These are phyloP conservation scores for Dicyrtoma fusca DNA, from an alignment of 2,888 invertebrate species.

Conservation along the genomic window DNA sequence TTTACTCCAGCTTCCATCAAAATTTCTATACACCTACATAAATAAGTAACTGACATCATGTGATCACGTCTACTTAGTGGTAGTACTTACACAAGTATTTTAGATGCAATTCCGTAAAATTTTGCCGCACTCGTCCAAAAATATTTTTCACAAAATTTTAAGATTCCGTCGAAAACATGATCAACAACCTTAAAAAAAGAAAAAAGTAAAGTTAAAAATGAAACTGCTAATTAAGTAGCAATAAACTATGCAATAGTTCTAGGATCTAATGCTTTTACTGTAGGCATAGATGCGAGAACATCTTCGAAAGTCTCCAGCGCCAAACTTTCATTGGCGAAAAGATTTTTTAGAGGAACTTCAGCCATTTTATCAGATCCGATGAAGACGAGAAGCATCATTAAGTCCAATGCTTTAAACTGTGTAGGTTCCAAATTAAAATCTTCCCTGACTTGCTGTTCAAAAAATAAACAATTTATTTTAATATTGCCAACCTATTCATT, in stretches of 20 bases:
- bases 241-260: no score
- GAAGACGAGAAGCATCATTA: slow-evolving; percentile 30
- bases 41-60: neutral
- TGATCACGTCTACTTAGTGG: neutral
- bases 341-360: slow-evolving; percentile 9
- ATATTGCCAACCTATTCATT: no score
- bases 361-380: slow-evolving; percentile 3
- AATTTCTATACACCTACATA: neutral
- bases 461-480: neutral
- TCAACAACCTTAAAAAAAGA: slow-evolving; percentile 17
- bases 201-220: neutral
- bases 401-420: slow-evolving; percentile 21
- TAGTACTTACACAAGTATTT: slow-evolving; percentile 25
- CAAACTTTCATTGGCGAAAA: slow-evolving; percentile 15
- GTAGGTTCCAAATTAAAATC: neutral
- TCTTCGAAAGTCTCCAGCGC: neutral
- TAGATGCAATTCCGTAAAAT: slow-evolving; percentile 21
- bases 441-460: slow-evolving; percentile 12
- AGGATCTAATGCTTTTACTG: slow-evolving; percentile 1
- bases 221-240: no score
- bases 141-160: slow-evolving; percentile 25
- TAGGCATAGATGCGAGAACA: slow-evolving; percentile 12
- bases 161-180: neutral
- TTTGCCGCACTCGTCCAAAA: slow-evolving; percentile 17
- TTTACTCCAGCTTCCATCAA: neutral